Percentiles rank a stretch among this genome's conserved stretches.
Evolutionary conservation across 2,113 vertebrate genomes (phyloP).

Genomic region (Coregonus clupeaformis): DNA sequence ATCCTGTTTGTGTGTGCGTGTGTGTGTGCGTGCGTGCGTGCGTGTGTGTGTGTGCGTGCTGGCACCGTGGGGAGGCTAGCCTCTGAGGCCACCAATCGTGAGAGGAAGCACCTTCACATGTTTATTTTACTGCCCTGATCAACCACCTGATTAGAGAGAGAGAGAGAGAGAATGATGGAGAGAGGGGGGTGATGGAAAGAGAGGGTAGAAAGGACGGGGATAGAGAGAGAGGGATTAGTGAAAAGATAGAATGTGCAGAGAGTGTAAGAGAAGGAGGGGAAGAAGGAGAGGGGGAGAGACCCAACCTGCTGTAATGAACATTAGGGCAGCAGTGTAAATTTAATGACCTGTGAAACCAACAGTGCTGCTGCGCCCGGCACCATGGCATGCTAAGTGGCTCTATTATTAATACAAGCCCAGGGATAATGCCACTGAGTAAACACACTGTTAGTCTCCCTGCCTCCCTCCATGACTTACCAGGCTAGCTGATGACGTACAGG

Average conservation of each 20-base stretch:
- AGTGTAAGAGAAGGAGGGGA: constrained; percentile 59
- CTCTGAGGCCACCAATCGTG: background rate
- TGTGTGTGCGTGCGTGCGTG: background rate
- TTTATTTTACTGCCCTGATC: constrained; percentile 17
- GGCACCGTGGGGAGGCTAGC: too few species aligned
- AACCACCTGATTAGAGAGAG: constrained; percentile 26
- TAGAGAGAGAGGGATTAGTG: constrained; percentile 35
- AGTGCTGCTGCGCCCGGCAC: constrained; percentile 60
- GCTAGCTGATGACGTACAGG: constrained; percentile 43
- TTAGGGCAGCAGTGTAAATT: constrained; percentile 76
- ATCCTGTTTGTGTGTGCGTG: background rate
- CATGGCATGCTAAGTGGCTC: constrained; percentile 73
- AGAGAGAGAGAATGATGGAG: background rate
- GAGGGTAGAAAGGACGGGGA: constrained; percentile 14
- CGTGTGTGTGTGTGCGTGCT: background rate
- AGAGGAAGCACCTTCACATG: background rate
- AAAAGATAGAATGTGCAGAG: constrained; percentile 30
- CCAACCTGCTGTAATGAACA: constrained; percentile 69
- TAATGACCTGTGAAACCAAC: constrained; percentile 81
- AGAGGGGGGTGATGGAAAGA: constrained; percentile 27
- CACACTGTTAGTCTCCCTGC: constrained; percentile 52
- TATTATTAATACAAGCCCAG: constrained; percentile 69
- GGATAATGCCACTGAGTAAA: constrained; percentile 68
- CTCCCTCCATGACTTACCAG: constrained; percentile 47
- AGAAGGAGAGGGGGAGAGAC: constrained; percentile 67